These are phyloP conservation scores for Stegophylla sp. DNA, from an alignment of 2,888 invertebrate genomes.

Conservation along the genomic window DNA sequence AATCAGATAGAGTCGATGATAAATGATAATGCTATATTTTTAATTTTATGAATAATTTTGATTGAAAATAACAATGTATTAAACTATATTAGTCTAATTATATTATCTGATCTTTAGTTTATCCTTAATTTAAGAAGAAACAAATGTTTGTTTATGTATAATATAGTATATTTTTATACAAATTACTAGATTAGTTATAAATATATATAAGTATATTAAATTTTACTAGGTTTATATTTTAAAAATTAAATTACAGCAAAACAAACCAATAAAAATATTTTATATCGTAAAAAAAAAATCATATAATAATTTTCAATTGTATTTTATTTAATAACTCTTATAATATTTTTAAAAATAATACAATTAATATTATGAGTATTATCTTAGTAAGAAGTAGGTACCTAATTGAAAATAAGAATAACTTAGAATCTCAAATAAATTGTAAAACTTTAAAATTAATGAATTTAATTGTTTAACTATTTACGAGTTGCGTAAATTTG, in stretches of 20 bases:
- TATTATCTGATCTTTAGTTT: conserved; percentile 13
- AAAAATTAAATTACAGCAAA: no score
- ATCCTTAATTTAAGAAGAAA: not conserved
- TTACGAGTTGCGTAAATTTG: no score
- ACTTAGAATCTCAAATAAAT: no score
- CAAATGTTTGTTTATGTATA: conserved; percentile 2
- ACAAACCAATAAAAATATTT: no score
- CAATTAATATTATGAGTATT: no score
- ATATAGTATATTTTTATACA: not conserved
- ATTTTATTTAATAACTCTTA: no score
- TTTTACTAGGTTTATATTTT: not conserved
- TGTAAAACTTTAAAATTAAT: no score
- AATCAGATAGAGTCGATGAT: conserved; percentile 31
- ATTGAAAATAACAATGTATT: conserved; percentile 23
- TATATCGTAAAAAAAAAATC: not conserved
- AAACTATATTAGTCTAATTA: conserved; percentile 18
- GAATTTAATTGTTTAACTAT: no score
- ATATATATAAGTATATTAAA: not conserved
- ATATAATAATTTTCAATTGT: not conserved
- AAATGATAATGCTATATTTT: conserved; percentile 25
- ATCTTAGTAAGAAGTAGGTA: no score
- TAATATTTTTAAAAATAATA: no score
- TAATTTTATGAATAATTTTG: conserved; percentile 48
- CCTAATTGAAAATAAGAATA: no score
- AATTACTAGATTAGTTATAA: not conserved